Conservation (phyloP, 2,888 invertebrate genomes). For the Limnephilus rhombicus region DNA sequence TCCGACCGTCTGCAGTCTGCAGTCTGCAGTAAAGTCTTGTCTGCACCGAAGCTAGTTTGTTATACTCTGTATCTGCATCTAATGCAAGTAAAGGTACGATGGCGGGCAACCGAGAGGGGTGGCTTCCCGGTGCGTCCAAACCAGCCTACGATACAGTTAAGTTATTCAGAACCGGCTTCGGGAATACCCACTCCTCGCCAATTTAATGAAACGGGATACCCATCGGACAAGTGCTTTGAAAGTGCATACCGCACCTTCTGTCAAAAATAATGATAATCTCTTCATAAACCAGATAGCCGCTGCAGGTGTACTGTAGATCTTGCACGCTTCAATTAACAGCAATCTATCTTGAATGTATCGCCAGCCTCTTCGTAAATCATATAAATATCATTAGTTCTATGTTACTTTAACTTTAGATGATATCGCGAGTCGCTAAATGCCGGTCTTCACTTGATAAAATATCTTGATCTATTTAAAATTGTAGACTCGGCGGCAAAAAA, state of each 20-base stretch:
- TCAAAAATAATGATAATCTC: conserved; percentile 10
- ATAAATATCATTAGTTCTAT: not conserved
- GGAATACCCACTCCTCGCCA: not conserved
- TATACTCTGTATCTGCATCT: not conserved
- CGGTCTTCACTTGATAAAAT: not conserved
- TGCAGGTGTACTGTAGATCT: not conserved
- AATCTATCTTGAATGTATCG: not conserved
- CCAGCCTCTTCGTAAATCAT: not conserved
- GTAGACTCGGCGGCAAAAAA: not conserved
- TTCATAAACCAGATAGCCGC: conserved; percentile 6
- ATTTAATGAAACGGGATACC: conserved; percentile 13
- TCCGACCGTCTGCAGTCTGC: not conserved
- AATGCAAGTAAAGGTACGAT: not conserved
- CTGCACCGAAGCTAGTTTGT: not conserved
- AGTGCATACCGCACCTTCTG: conserved; percentile 2
- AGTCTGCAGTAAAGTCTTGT: not conserved
- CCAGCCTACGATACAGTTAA: not conserved
- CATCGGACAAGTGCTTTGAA: not conserved
- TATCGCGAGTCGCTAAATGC: not conserved
- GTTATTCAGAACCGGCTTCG: conserved; percentile 20
- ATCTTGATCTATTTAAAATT: not conserved
- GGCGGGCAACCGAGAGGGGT: not conserved
- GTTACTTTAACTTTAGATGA: not conserved
- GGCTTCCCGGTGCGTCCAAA: not conserved
- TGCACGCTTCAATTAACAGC: not conserved